A percentile compares a stretch with the other conserved stretches of the same genome.
These are phyloP conservation scores for Excalfactoria chinensis DNA, from an alignment of 2,113 vertebrate species.

Conservation along the genomic window DNA sequence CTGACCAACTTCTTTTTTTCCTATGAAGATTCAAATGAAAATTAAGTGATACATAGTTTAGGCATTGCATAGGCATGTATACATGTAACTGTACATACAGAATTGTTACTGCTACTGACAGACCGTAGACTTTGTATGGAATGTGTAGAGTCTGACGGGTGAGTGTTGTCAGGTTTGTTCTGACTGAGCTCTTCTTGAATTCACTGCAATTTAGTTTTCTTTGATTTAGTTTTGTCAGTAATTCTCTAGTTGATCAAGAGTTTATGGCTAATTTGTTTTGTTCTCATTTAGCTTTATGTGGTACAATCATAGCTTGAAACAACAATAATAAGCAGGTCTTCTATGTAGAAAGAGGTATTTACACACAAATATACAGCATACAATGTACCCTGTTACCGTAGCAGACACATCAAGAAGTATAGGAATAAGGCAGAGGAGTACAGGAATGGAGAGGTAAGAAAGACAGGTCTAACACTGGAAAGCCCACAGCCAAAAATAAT, in stretches of 20 bases:
- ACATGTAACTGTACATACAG: not conserved
- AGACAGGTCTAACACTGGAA: not conserved
- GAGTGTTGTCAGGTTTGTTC: not conserved
- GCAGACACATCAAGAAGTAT: not conserved
- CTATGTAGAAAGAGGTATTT: not conserved
- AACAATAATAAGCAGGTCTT: not conserved
- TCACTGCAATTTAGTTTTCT: not conserved
- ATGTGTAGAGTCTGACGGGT: not conserved
- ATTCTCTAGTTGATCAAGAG: not conserved
- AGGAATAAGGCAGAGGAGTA: not conserved
- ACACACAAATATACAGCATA: not conserved
- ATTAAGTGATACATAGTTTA: rapidly evolving
- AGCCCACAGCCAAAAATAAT: not conserved
- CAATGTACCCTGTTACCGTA: rapidly evolving
- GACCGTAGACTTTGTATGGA: rapidly evolving
- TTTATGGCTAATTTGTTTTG: not conserved
- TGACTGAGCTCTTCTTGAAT: not conserved
- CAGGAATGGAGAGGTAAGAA: not conserved
- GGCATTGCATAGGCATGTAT: not conserved
- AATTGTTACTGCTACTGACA: not conserved
- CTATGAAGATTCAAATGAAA: not conserved
- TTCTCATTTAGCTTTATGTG: not conserved
- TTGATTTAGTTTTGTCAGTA: not conserved
- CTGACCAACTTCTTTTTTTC: not conserved
- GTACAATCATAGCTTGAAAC: not conserved